Conservation (phyloP, 2,797 vertebrate species). For the Adrianichthys oophorus region DNA sequence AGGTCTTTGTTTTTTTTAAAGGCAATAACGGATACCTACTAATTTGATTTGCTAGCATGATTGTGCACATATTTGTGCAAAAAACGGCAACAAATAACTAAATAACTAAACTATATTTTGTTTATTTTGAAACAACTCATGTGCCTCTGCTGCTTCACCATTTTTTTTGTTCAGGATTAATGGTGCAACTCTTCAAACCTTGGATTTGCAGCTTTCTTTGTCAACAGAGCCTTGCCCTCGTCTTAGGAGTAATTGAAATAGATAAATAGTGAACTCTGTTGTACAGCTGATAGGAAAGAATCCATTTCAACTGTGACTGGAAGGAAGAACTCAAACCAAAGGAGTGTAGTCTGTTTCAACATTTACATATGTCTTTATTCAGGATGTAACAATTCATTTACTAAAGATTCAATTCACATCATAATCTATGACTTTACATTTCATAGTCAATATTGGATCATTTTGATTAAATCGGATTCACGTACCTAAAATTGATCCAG, state of each 20-base stretch:
- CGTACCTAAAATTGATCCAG: no score
- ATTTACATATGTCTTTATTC: conserved; percentile 18
- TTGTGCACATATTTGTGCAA: conserved; percentile 19
- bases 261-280: conserved; percentile 51
- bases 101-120: not conserved
- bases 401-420: no score
- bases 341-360: conserved; percentile 44
- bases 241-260: conserved; percentile 36
- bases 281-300: conserved; percentile 65
- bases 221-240: conserved; percentile 33
- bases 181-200: conserved; percentile 26
- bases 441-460: no score
- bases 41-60: conserved; percentile 13
- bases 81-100: not conserved
- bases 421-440: no score
- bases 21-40: conserved; percentile 55
- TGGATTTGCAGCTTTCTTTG: conserved; percentile 26
- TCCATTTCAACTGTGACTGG: conserved; percentile 51
- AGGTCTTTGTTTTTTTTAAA: conserved; percentile 24
- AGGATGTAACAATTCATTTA: no score
- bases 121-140: conserved; percentile 1
- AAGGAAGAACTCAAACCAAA: conserved; percentile 45
- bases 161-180: not conserved
- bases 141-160: not conserved
- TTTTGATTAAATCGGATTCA: no score